Conservation (phyloP, 2,888 invertebrate species). For the Brachyptera risi region DNA sequence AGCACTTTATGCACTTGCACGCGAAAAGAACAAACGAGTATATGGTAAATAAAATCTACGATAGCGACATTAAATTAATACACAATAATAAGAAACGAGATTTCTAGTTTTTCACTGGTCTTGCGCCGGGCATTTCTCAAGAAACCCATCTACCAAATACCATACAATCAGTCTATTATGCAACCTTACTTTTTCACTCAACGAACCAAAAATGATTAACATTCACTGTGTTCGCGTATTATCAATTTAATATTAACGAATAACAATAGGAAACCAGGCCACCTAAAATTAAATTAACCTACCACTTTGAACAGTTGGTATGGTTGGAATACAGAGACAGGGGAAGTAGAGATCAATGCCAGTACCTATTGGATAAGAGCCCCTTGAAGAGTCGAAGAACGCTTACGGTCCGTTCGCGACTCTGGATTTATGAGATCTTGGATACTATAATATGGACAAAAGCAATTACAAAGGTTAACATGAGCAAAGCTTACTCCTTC, state of each 20-base stretch:
- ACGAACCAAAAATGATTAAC: neutral
- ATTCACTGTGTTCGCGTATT: neutral
- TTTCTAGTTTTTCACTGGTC: neutral
- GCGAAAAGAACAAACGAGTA: no score
- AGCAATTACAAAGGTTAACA: no score
- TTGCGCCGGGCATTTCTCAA: neutral
- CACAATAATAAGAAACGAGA: no score
- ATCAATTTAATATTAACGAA: neutral
- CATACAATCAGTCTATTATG: neutral
- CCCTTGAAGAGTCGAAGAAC: neutral
- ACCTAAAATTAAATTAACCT: neutral
- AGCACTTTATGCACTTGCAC: no score
- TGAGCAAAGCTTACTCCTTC: no score
- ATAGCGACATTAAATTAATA: no score
- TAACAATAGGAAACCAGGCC: neutral
- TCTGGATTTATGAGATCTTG: conserved; percentile 6
- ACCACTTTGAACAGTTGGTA: neutral
- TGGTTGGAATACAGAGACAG: conserved; percentile 6
- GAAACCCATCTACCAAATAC: neutral
- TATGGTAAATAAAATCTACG: no score
- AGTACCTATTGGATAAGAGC: no score
- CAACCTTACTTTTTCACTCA: neutral
- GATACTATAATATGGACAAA: neutral
- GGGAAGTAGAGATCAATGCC: conserved; percentile 1
- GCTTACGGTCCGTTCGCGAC: neutral